A percentile compares a stretch with the other conserved stretches of the same genome.
Evolutionary conservation across 2,888 invertebrate species (phyloP).

Genomic region (Pollenia labialis): DNA sequence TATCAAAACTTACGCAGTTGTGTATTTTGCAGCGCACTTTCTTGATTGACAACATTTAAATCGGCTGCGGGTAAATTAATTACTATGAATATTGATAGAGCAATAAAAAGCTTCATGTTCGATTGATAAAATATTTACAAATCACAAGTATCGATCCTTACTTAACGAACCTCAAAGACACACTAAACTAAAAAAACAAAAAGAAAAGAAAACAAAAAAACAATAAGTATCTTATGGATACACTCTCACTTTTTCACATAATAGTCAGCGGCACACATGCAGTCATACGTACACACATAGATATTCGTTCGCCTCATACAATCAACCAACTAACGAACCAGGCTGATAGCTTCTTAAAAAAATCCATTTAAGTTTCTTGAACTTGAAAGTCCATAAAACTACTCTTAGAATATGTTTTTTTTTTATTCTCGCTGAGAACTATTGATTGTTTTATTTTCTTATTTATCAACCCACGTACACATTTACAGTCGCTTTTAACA

Average conservation of each 20-base stretch:
- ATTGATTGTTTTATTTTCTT: neutral
- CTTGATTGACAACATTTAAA: constrained; percentile 70
- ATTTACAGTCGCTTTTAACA: constrained; percentile 21
- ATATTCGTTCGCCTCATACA: constrained; percentile 3
- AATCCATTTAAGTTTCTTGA: constrained; percentile 56
- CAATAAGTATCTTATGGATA: constrained; percentile 56
- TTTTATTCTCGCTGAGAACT: constrained; percentile 17
- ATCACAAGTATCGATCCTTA: constrained; percentile 40
- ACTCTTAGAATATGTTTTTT: constrained; percentile 7
- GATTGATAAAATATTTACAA: constrained; percentile 30
- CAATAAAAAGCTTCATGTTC: constrained; percentile 63
- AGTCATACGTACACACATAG: constrained; percentile 11
- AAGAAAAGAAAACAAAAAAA: constrained; percentile 49
- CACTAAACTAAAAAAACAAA: constrained; percentile 64
- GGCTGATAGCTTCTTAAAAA: constrained; percentile 41
- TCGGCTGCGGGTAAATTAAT: constrained; percentile 55
- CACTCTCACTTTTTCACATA: constrained; percentile 69
- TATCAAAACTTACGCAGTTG: constrained; percentile 77
- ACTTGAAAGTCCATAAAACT: constrained; percentile 60
- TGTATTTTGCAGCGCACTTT: constrained; percentile 59
- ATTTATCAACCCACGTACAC: neutral
- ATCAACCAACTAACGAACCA: constrained; percentile 32
- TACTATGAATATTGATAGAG: constrained; percentile 45
- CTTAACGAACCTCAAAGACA: constrained; percentile 51
- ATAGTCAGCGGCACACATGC: constrained; percentile 9